Evolutionary conservation across 2,797 vertebrate genomes (phyloP), one percentile per base, ranked within the genome.

Genomic region (Zenarchopterus dispar): DNA sequence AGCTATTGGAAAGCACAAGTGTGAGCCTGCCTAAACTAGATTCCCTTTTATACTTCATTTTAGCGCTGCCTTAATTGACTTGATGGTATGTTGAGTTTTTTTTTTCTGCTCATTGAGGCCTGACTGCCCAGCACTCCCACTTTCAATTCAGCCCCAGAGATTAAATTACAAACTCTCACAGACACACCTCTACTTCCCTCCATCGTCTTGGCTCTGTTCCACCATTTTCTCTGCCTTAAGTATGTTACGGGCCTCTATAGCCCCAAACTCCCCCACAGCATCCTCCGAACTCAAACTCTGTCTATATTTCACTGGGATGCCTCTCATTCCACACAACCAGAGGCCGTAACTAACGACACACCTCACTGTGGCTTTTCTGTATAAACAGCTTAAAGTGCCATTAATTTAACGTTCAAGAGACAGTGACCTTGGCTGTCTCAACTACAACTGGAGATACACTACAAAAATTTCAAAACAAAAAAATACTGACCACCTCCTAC

Each of bases 391-490:
- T 80, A 75, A 73, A 70, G 62, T 55, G 46, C 62, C 75, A 82
- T 77, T 58, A 54, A 66, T 43, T 48, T 19, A 63, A 78, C 59
- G 52, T 57, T 83, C 59, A 76, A 75, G 66, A 56, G 73, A 62
- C 36, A 28, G 62, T 84, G 86, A 89, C 85, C 88, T 91, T 87
- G 86, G 59, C 70, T 79, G 60, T 77, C 64, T 51, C 70, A 67
- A 73, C 81, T 80, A 77, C 85, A 91, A 89, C 72, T 77, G 68
- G 84, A 75, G 58, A 73, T 60, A 57, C 67, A 85, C 85, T 55
- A 7, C 83, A 51, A 57, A 31, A 1, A 19, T 17, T 42, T 1
- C 31, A 67, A 47, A 51, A 41, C 15, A 47, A 84, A 72, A 87
- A 74, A 81, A 62, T 36, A 59, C 77, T 56, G 43, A 67, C 75